Conservation (phyloP, 2,113 vertebrate genomes). For the Todiramphus saurophagus region DNA sequence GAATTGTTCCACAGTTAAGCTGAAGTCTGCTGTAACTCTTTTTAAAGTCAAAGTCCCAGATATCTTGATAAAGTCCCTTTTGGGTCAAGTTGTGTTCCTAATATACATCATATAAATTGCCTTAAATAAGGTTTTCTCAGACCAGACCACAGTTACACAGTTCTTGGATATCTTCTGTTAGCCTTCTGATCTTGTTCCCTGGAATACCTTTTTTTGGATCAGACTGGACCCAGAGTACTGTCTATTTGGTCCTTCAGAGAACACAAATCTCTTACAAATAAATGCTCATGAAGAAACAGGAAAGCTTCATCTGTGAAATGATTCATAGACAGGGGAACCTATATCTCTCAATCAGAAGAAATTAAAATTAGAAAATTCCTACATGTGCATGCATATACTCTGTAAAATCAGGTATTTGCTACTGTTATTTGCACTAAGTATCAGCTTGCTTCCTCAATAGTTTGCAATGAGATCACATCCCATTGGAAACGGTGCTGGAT, state of each 20-base stretch:
- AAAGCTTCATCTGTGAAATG: neutral
- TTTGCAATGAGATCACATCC: neutral
- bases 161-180: neutral
- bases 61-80: constrained; percentile 25
- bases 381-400: neutral
- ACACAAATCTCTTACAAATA: neutral
- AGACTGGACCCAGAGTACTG: neutral
- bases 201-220: neutral
- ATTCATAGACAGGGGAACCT: neutral
- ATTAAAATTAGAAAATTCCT: neutral
- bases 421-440: neutral
- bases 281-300: neutral
- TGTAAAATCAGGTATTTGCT: neutral
- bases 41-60: constrained; percentile 29
- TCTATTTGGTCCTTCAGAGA: neutral
- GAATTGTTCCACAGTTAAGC: constrained; percentile 31
- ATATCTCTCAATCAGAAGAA: neutral
- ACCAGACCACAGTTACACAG: neutral
- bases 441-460: neutral
- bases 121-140: constrained; percentile 9
- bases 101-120: neutral
- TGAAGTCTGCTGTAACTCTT: constrained; percentile 47
- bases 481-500: neutral
- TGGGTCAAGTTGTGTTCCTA: constrained; percentile 9
- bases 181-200: neutral